Conservation (phyloP, 1,140 invertebrate genomes). For the Alviniconcha marisindica region DNA sequence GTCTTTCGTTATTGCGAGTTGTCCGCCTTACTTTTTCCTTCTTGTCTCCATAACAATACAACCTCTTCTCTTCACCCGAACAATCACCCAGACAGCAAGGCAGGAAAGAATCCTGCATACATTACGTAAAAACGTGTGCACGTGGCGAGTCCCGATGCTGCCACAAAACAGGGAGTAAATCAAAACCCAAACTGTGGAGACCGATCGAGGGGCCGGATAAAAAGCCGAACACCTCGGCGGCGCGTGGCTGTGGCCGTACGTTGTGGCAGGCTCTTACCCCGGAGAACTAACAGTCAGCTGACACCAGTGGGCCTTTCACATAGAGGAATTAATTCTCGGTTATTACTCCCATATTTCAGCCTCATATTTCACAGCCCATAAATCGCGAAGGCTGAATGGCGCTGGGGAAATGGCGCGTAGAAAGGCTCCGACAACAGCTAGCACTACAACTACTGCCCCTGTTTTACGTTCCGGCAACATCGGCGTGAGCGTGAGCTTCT, state of each 20-base stretch:
- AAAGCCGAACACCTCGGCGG: neutral
- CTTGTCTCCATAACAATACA: too few relatives aligned
- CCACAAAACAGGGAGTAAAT: too few relatives aligned
- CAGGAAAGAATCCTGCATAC: too few relatives aligned
- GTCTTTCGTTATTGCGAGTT: too few relatives aligned
- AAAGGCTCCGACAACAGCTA: neutral
- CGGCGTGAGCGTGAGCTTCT: neutral
- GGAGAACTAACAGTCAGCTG: neutral
- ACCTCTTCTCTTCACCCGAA: too few relatives aligned
- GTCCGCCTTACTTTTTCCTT: too few relatives aligned
- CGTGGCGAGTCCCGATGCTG: neutral
- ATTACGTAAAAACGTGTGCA: too few relatives aligned
- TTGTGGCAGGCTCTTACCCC: neutral
- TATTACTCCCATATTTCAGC: slow-evolving; percentile 44
- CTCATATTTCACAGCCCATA: slow-evolving; percentile 40
- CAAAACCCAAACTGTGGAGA: too few relatives aligned
- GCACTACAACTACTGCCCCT: neutral
- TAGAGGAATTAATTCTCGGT: slow-evolving; percentile 38
- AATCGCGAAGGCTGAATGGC: slow-evolving; percentile 23
- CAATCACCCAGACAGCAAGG: too few relatives aligned
- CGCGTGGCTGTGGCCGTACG: neutral
- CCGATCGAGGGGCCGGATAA: too few relatives aligned
- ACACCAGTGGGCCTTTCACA: neutral
- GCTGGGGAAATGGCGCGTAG: slow-evolving; percentile 31
- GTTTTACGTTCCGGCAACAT: neutral